These are phyloP conservation scores for Nephrotoma appendiculata DNA, from an alignment of 2,888 invertebrate species.

Conservation along the genomic window DNA sequence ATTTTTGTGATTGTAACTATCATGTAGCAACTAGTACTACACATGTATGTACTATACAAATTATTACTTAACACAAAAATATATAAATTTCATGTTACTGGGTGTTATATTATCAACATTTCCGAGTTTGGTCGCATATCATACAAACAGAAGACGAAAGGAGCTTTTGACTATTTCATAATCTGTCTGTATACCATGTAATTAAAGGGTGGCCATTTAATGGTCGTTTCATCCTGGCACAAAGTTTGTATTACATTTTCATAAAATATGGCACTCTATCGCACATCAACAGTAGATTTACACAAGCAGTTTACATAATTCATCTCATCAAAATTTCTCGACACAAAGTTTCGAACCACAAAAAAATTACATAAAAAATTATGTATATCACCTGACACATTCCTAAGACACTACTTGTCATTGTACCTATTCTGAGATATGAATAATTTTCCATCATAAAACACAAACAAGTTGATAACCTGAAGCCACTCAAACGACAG, in stretches of 20 bases:
- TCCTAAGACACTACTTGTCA: not conserved
- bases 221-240: not conserved
- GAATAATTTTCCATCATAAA: not conserved
- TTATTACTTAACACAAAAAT: not conserved
- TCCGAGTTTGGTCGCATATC: not conserved
- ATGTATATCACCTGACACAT: not conserved
- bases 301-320: not conserved
- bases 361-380: not conserved
- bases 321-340: not conserved
- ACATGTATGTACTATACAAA: not conserved
- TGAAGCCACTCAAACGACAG: not conserved
- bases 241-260: not conserved
- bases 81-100: not conserved
- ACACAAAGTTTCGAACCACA: not conserved
- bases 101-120: not conserved
- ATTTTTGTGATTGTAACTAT: not conserved
- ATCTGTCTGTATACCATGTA: not conserved
- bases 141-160: not conserved
- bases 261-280: not conserved
- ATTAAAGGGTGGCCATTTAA: not conserved
- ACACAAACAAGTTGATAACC: not conserved
- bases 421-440: not conserved
- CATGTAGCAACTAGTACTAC: not conserved
- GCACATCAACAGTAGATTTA: not conserved
- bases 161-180: not conserved